These are phyloP conservation scores for Eurosta solidaginis DNA, from an alignment of 1,140 invertebrate genomes.

Conservation along the genomic window DNA sequence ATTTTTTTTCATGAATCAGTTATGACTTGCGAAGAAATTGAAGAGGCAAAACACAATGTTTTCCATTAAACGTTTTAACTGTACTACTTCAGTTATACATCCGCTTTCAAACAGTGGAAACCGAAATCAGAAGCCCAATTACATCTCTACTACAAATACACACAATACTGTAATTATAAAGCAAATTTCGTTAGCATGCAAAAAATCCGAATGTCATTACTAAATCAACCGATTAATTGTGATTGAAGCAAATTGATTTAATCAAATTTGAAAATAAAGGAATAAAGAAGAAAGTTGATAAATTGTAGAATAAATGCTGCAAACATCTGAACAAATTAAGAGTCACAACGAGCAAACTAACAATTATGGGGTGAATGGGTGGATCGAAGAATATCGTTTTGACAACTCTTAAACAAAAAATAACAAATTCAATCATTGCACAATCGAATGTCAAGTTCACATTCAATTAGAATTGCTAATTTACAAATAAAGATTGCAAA, in stretches of 20 bases:
- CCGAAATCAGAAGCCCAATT: too few species aligned
- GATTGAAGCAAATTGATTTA: background rate
- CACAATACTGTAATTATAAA: too few species aligned
- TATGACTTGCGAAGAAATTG: too few species aligned
- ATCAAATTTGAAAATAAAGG: conserved; percentile 1
- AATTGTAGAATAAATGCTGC: background rate
- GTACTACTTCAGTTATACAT: too few species aligned
- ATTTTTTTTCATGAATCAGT: too few species aligned
- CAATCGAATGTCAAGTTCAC: background rate
- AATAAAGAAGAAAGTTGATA: background rate
- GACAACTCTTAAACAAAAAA: background rate
- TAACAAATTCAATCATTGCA: background rate
- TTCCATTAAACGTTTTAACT: too few species aligned
- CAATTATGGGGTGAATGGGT: background rate
- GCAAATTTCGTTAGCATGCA: background rate
- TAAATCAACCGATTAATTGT: background rate
- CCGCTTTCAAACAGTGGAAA: too few species aligned
- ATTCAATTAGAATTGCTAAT: background rate
- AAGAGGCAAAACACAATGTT: too few species aligned
- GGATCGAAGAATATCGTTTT: background rate
- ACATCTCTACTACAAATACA: too few species aligned
- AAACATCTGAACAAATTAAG: background rate
- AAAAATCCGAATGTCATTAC: background rate
- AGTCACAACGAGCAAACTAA: background rate
- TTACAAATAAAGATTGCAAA: too few species aligned